Evolutionary conservation across 37 sponge, comb jelly and placozoan species (phyloP), one percentile per base, ranked within the genome.

Genomic region (Dysidea cf. avara): DNA sequence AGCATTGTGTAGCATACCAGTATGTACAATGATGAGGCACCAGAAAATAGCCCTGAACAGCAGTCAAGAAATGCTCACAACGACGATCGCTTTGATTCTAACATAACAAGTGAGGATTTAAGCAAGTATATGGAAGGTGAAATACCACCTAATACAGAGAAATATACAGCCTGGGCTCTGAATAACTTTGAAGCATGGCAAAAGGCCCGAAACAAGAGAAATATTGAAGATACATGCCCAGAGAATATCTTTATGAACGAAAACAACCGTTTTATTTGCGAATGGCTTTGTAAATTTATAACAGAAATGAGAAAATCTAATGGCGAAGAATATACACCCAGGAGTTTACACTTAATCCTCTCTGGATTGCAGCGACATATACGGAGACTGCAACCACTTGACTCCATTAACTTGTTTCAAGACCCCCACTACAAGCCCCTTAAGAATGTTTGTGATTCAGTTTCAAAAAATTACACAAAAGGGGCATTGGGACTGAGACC

Each of bases 151-250:
- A 69, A 69, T 33, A 69, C 55, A 6, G 18, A 14, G 18, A 50
- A 52, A 30, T 30, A 3, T 22, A 69, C 70, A n/a, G 50, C 2
- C 13, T 69, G 70, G 70, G 55, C 70, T 31, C 13, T 53, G 53
- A 39, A 46, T 43, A 46, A 12, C 13, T 67, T 67, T 67, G 30
- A 70, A 6, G 61, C 60, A 20, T 72, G 73, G 58, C 20, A 11
- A 38, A 11, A 12, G 30, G 55, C 3, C 3, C 5, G 71, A 51
- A 66, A 66, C 38, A 21, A 36, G 11, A 30, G 36, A 6, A 7
- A 63, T 31, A 13, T 16, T 32, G 64, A 21, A 12, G 50, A 43
- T 11, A 26, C 21, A 29, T 30, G 49, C 7, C 70, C 70, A 14
- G 55, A 53, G 3, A 30, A 53, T 53, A 4, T 69, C 16, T 33